phyloP scores from a whole-genome alignment of 2,113 vertebrate species.

The Asarcornis scutulata region DNA sequence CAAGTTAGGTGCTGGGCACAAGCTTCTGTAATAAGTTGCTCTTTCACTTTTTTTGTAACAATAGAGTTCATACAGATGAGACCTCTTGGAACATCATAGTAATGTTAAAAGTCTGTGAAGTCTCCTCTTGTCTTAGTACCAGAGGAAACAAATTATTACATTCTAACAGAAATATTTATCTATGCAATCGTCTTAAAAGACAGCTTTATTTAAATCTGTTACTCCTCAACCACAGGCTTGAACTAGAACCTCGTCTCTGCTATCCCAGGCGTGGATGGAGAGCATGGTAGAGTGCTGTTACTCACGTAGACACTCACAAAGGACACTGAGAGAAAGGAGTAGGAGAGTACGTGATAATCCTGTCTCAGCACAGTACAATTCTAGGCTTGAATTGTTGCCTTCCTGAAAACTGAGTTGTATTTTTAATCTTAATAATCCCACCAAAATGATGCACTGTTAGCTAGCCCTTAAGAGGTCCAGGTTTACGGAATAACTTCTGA shows the following conservation, averaged over 20 bases:
- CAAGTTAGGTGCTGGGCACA: not conserved
- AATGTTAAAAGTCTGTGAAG: rapidly evolving
- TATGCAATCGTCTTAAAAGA: not conserved
- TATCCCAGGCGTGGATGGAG: not conserved
- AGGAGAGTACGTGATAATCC: not conserved
- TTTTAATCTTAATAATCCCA: not conserved
- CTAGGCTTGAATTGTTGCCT: slow-evolving; percentile 42
- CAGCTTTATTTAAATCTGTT: not conserved
- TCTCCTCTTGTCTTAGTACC: not conserved
- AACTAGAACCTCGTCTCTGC: not conserved
- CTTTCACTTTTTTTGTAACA: not conserved
- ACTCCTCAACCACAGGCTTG: not conserved
- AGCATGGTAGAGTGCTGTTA: not conserved
- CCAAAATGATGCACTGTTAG: not conserved
- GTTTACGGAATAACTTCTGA: not conserved
- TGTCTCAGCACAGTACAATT: not conserved
- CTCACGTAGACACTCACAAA: not conserved
- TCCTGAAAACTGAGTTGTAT: slow-evolving; percentile 2
- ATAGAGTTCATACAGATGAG: not conserved
- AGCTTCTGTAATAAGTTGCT: not conserved
- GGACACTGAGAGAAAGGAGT: not conserved
- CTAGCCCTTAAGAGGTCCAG: not conserved
- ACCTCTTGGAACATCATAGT: not conserved
- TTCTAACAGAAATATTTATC: not conserved
- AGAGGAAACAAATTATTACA: not conserved